Conservation (phyloP, 2,797 vertebrate species). For the Tokudaia muenninki region DNA sequence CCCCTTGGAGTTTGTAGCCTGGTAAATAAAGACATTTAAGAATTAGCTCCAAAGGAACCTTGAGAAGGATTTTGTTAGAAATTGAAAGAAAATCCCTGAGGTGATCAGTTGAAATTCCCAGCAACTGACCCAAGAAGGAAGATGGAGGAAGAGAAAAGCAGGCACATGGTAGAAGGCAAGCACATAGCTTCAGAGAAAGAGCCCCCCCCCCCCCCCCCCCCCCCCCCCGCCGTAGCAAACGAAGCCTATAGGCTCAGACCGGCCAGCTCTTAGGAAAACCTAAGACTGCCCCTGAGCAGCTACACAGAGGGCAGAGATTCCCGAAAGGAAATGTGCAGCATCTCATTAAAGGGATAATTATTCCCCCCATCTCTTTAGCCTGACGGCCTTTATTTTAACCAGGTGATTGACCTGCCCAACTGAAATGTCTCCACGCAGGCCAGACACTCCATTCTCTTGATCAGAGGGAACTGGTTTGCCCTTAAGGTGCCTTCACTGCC, state of each 20-base stretch:
- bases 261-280: neutral
- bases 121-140: neutral
- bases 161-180: neutral
- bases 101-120: too few species aligned
- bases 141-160: too few species aligned
- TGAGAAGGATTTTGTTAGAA: neutral
- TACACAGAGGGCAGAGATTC: neutral
- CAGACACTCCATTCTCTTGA: neutral
- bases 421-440: neutral
- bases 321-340: neutral
- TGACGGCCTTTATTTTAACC: neutral
- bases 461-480: neutral
- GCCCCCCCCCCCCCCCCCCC: neutral
- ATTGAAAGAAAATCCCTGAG: neutral
- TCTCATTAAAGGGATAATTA: neutral
- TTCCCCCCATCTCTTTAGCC: neutral
- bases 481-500: too few species aligned
- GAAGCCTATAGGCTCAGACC: neutral
- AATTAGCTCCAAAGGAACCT: neutral
- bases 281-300: neutral
- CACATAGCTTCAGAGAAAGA: neutral
- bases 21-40: neutral
- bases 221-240: neutral
- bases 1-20: neutral
- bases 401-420: neutral